A percentile compares a stretch with the other conserved stretches of the same genome.
Evolutionary conservation across 2,113 vertebrate genomes (phyloP).

Genomic region (Madoqua kirkii): DNA sequence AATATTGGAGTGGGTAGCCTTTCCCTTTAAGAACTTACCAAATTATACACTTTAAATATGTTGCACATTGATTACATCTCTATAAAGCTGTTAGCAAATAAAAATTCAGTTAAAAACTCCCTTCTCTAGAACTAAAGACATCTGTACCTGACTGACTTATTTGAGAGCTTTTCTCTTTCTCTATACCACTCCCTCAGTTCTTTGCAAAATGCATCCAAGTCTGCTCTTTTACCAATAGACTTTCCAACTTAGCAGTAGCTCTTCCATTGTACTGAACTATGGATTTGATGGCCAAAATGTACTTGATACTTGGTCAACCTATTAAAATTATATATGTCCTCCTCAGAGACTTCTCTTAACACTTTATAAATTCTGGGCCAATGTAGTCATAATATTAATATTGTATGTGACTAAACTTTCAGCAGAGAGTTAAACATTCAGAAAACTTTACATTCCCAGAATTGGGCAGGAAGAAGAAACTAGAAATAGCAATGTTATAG

Average conservation of each 20-base stretch:
- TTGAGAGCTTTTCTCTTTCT: not conserved
- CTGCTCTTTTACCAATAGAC: not conserved
- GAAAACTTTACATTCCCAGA: not conserved
- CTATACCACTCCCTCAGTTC: not conserved
- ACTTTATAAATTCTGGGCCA: not conserved
- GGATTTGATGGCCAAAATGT: not conserved
- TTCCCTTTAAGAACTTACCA: not conserved
- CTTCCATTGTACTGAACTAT: not conserved
- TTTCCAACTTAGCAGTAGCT: not conserved
- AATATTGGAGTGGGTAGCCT: not conserved
- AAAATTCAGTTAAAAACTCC: not conserved
- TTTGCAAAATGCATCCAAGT: not conserved
- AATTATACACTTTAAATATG: not conserved
- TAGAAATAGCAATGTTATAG: not conserved
- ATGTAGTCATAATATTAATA: not conserved
- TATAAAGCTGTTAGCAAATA: not conserved
- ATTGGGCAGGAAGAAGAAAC: not conserved
- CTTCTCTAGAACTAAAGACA: not conserved
- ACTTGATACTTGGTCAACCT: not conserved
- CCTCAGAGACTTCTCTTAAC: not conserved
- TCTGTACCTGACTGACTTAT: not conserved
- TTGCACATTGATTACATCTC: not conserved
- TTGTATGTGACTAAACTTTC: not conserved
- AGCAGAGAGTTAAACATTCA: not conserved
- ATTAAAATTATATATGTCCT: not conserved